These are phyloP conservation scores for Volucella bombylans DNA, from an alignment of 2,888 invertebrate species.

Conservation along the genomic window DNA sequence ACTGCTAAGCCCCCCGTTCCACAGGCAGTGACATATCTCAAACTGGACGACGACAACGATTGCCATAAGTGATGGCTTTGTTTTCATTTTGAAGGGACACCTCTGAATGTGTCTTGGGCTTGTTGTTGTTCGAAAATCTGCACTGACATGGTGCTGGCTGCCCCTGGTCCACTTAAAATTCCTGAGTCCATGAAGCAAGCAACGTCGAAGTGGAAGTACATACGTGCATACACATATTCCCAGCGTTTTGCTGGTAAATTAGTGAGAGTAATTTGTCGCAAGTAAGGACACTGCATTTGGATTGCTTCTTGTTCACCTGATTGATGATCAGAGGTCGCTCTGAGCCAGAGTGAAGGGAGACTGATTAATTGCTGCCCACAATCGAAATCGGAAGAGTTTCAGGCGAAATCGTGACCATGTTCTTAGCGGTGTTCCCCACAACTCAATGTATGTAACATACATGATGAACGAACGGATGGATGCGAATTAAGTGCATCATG, in stretches of 20 bases:
- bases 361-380: conserved; percentile 81
- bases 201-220: conserved; percentile 4
- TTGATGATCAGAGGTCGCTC: conserved; percentile 68
- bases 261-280: conserved; percentile 66
- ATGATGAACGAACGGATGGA: conserved; percentile 47
- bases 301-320: conserved; percentile 62
- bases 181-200: conserved; percentile 12
- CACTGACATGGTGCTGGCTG: conserved; percentile 58
- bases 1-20: neutral
- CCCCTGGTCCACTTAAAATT: conserved; percentile 70
- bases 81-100: conserved; percentile 70
- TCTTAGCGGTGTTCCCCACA: conserved; percentile 66
- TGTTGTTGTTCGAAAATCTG: conserved; percentile 41
- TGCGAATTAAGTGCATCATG: conserved; percentile 68
- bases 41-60: conserved; percentile 56
- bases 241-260: conserved; percentile 41
- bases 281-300: conserved; percentile 39
- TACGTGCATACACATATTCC: neutral
- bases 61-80: conserved; percentile 72
- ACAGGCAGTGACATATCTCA: conserved; percentile 52
- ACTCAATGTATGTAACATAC: neutral
- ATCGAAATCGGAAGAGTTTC: conserved; percentile 77
- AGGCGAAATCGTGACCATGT: conserved; percentile 72
- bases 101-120: conserved; percentile 21
- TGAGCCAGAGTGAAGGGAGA: conserved; percentile 68